A percentile compares a stretch with the other conserved stretches of the same genome.
Conservation (phyloP, 30 jellyfish, hydroid and myxozoan species). For the Catostylus mosaicus region DNA sequence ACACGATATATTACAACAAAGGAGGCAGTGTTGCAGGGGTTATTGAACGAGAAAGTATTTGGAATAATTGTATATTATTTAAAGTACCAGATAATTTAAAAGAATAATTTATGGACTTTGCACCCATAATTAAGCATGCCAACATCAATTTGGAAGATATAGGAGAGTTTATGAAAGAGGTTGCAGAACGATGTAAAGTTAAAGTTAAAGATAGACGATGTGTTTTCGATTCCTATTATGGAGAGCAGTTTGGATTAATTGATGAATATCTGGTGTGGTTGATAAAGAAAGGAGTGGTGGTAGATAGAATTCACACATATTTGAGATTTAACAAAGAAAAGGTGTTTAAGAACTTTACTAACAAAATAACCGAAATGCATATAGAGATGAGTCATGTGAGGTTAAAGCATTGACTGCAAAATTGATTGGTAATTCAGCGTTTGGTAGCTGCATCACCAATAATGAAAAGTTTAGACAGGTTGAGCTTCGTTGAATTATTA, state of each 20-base stretch:
- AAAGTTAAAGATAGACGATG: background rate
- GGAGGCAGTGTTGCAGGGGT: background rate
- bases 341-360: background rate
- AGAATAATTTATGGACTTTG: background rate
- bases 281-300: background rate
- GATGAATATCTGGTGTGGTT: slow-evolving; percentile 7
- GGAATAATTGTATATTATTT: background rate
- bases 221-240: slow-evolving; percentile 28
- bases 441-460: background rate
- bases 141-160: background rate
- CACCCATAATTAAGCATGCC: slow-evolving; percentile 29
- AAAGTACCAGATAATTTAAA: background rate
- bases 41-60: no score
- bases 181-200: background rate
- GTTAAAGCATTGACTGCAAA: slow-evolving; percentile 6
- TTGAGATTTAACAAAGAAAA: background rate
- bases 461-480: slow-evolving; percentile 2
- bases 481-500: background rate
- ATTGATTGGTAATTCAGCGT: slow-evolving; percentile 6
- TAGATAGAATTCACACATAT: background rate
- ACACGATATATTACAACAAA: background rate
- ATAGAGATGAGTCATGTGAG: background rate
- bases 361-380: background rate
- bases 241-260: background rate
- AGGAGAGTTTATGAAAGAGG: slow-evolving; percentile 4